Base-by-base conservation (phyloP, 2,797 vertebrate species). In the Falco berigora region DNA sequence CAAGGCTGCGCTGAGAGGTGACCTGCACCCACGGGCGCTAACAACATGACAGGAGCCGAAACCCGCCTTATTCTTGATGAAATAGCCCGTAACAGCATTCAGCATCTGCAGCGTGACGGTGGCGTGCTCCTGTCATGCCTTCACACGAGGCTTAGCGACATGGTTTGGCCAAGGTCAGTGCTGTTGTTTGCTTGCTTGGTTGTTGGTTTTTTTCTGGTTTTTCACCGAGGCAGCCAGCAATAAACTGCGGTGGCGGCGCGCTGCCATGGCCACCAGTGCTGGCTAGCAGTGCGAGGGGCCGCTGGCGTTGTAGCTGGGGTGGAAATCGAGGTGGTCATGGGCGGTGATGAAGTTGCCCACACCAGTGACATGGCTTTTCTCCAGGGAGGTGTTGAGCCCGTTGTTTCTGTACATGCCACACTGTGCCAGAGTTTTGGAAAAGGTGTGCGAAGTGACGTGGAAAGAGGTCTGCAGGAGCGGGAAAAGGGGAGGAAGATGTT, bases 341-440 rank as follows among this genome's bases (percentile, higher is more conserved):
- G 92, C n/a, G 2, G 97, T 98, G 88, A 98, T 95, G 28, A 92
- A 96, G 95, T 98, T 97, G 89, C 82, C 97, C 0, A 92, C 58
- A 14, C 98, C 98, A 0, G 98, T 98, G 92, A 98, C 97, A 1
- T 52, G 8, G 79, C 98, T 98, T 59, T 96, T 98, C 32, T 99
- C 98, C 76, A 97, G 8, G 9, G 30, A 32, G 0, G 98, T 98
- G 85, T 99, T 99, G 56, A 99, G 97, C 38, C 98, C 88, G 0
- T 95, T 86, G 58, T 98, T 94, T 36, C 40, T 95, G 92, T 97
- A 98, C 98, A 98, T 98, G 61, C 98, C 98, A 0, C 73, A 80
- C 32, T 79, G 97, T 2, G 94, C 92, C n/a, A 97, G 92, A 0
- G 74, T 49, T 21, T 96, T 81, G 0, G 98, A 98, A 87, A 99